phyloP scores from a whole-genome alignment of 2,797 vertebrate genomes.

The Periparus ater region DNA sequence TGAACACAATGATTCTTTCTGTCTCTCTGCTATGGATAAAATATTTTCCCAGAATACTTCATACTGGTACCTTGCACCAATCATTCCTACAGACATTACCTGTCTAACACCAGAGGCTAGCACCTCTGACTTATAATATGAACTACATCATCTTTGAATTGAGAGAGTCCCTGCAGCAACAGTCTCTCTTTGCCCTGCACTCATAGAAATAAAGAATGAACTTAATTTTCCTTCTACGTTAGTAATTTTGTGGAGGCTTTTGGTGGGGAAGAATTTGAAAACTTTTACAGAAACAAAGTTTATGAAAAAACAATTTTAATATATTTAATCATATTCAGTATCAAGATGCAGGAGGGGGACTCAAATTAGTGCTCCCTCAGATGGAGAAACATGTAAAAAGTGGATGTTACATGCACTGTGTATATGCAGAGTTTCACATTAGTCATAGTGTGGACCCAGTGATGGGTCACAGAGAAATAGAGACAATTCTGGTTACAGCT shows the following conservation, averaged over 20 bases:
- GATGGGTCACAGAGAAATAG: neutral
- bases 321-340: neutral
- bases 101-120: neutral
- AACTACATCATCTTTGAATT: neutral
- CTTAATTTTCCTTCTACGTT: neutral
- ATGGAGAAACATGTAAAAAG: neutral
- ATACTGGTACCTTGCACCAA: neutral
- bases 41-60: neutral
- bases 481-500: neutral
- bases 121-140: neutral
- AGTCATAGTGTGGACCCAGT: neutral
- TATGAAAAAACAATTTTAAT: neutral
- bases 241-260: neutral
- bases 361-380: neutral
- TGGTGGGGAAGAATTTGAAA: rapidly evolving
- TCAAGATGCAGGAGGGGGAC: neutral
- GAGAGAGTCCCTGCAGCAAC: neutral
- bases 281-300: neutral
- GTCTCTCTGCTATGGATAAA: neutral
- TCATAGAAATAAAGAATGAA: neutral
- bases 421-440: neutral
- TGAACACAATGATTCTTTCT: neutral
- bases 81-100: neutral
- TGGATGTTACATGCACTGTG: neutral
- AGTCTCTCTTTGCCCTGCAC: neutral